Base-by-base conservation (phyloP, 2,113 vertebrate species). In the Mastomys natalensis region DNA sequence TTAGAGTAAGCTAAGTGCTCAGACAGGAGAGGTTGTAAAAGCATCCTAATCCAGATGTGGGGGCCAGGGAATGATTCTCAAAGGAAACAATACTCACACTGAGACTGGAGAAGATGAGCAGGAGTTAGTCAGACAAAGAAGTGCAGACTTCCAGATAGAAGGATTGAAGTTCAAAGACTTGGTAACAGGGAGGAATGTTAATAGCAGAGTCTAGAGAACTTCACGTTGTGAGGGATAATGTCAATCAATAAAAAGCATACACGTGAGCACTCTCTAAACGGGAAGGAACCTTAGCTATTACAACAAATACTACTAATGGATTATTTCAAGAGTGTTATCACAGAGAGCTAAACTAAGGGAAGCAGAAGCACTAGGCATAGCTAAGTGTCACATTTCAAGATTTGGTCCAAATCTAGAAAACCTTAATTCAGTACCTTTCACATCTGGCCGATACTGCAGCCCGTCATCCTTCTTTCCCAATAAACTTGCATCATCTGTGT, bases 401-500 rank as follows among this genome's bases (percentile, higher is more conserved):
- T 48, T 15, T 77, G 43, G 76, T 64, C 87, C 87, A 89, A 89
- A 96, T n/a, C 68, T 24, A 22, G 53, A 90, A 96, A 96, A 66
- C 53, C 62, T 34, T 74, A 89, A 87, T 72, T 97, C 87, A 1
- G 1, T 99, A 99, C 99, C 99, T 99, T 99, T 99, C 96, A 98
- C 98, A 91, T 99, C 99, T 93, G 99, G 99, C 89, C 98, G 98
- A 93, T 98, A 99, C 22, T 98, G 99, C 97, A 99, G 97, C 96
- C 98, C 98, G 90, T 99, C 99, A 34, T 99, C 99, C 97, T 99
- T 99, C 98, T 99, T 99, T 87, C 99, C 99, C 94, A 97, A 96
- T 87, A 98, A 95, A 24, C 96, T 98, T 31, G 96, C 95, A 43
- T 99, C 99, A 84, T 99, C 99, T 96, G 98, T 98, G 86, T 98